A percentile compares a stretch with the other conserved stretches of the same genome.
Evolutionary conservation across 1,140 invertebrate species (phyloP).

Genomic region (Drosophila parabipectinata): DNA sequence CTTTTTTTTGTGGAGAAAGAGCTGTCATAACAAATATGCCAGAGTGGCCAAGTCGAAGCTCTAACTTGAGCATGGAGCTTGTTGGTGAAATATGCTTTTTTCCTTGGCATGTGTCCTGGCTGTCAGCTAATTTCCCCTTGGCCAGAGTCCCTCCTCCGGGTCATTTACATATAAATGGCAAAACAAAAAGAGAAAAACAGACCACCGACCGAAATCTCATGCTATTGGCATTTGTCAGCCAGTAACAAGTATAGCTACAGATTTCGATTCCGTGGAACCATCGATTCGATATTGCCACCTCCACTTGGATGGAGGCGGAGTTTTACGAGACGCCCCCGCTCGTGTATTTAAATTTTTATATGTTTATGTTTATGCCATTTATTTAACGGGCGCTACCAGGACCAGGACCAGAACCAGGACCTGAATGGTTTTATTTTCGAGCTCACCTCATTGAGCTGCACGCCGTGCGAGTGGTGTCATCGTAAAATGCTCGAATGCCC

Average conservation of each 20-base stretch:
- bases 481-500: constrained; percentile 65
- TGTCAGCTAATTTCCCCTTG: constrained; percentile 46
- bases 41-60: neutral
- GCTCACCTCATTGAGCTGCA: constrained; percentile 32
- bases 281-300: constrained; percentile 29
- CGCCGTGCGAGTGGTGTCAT: constrained; percentile 30
- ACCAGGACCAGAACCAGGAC: constrained; percentile 8
- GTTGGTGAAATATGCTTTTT: constrained; percentile 63
- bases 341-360: constrained; percentile 60
- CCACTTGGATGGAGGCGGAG: neutral
- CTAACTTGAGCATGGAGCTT: constrained; percentile 18
- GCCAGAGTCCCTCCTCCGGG: constrained; percentile 19
- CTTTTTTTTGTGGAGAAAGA: constrained; percentile 3
- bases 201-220: neutral
- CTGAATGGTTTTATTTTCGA: constrained; percentile 36
- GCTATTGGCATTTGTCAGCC: constrained; percentile 54
- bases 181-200: constrained; percentile 30
- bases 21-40: constrained; percentile 42
- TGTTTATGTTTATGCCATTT: constrained; percentile 56
- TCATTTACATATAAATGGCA: constrained; percentile 79
- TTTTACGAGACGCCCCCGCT: constrained; percentile 42
- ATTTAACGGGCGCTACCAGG: constrained; percentile 34
- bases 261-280: constrained; percentile 19
- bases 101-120: constrained; percentile 35
- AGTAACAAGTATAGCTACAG: constrained; percentile 1